These are phyloP conservation scores for Drosophila pachea DNA, from an alignment of 1,140 invertebrate species.

Conservation along the genomic window DNA sequence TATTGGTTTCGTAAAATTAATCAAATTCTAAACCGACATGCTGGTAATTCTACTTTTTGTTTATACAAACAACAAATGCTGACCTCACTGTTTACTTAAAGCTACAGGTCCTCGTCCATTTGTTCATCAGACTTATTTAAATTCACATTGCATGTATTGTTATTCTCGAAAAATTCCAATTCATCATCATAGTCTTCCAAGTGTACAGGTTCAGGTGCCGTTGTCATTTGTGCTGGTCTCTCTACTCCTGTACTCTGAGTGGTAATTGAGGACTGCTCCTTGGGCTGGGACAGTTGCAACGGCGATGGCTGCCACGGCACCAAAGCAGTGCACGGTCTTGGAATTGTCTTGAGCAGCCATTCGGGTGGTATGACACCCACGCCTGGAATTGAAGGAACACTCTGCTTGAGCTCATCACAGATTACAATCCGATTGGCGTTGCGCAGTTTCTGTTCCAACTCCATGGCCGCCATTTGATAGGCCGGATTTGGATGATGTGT, in stretches of 20 bases:
- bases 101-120: conserved; percentile 76
- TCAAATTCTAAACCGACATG: conserved; percentile 32
- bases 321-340: conserved; percentile 87
- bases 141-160: conserved; percentile 75
- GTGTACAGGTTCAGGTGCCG: conserved; percentile 24
- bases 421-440: conserved; percentile 82
- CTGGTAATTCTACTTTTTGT: conserved; percentile 22
- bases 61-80: conserved; percentile 18
- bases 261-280: conserved; percentile 14
- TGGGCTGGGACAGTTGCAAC: conserved; percentile 80
- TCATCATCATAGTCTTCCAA: conserved; percentile 73
- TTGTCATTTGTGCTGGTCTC: neutral
- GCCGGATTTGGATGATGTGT: conserved; percentile 68
- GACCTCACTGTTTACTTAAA: conserved; percentile 1
- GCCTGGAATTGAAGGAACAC: conserved; percentile 79
- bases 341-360: conserved; percentile 78
- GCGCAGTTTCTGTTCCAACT: conserved; percentile 80
- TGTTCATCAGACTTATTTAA: conserved; percentile 75
- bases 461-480: conserved; percentile 73
- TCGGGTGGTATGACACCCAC: conserved; percentile 57
- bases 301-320: conserved; percentile 87
- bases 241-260: conserved; percentile 1
- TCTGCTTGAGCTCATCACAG: conserved; percentile 84
- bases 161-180: conserved; percentile 69
- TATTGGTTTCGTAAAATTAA: conserved; percentile 26